These are phyloP conservation scores for Echeneis naucrates DNA, from an alignment of 2,797 vertebrate species.

Conservation along the genomic window DNA sequence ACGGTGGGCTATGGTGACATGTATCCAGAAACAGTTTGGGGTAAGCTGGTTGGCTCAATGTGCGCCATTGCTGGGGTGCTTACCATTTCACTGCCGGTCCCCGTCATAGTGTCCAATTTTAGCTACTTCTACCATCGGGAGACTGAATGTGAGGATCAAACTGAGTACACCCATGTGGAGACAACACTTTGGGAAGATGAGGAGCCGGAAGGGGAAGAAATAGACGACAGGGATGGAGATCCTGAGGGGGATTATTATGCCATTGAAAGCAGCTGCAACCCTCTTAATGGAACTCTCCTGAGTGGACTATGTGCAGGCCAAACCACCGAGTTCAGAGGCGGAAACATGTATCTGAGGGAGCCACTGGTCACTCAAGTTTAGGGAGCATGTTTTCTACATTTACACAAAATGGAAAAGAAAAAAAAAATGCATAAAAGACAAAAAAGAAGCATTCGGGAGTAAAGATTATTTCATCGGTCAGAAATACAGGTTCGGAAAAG, in stretches of 20 bases:
- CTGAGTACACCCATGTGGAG: constrained; percentile 83
- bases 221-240: constrained; percentile 60
- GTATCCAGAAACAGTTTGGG: constrained; percentile 89
- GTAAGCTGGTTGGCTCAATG: constrained; percentile 92
- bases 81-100: constrained; percentile 92
- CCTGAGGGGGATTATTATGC: constrained; percentile 75
- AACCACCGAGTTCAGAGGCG: constrained; percentile 54
- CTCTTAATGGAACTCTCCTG: constrained; percentile 78
- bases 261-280: constrained; percentile 68
- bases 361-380: constrained; percentile 85
- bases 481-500: background rate
- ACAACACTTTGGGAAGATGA: constrained; percentile 72
- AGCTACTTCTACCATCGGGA: constrained; percentile 94
- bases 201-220: constrained; percentile 58
- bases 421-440: background rate
- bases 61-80: constrained; percentile 93
- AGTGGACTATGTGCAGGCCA: constrained; percentile 73
- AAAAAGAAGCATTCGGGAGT: constrained; percentile 2
- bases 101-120: constrained; percentile 94
- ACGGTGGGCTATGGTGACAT: constrained; percentile 94
- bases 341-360: constrained; percentile 64
- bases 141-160: constrained; percentile 84
- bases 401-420: constrained; percentile 7
- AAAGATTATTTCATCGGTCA: background rate
- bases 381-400: constrained; percentile 5